phyloP scores from a whole-genome alignment of 1,140 invertebrate genomes.

The Wasmannia auropunctata region DNA sequence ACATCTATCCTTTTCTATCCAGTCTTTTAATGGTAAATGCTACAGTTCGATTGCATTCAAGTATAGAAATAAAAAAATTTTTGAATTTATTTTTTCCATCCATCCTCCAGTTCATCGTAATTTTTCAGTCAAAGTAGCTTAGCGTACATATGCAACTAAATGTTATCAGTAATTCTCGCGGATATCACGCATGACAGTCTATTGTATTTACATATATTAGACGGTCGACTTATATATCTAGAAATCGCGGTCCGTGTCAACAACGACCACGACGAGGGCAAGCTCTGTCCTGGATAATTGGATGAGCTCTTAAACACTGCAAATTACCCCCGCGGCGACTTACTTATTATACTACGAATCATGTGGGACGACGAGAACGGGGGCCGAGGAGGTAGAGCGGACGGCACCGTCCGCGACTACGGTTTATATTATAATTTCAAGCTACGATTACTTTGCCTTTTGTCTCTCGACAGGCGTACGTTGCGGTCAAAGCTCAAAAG shows the following conservation, averaged over 20 bases:
- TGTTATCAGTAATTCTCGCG: not conserved
- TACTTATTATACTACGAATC: conserved; percentile 80
- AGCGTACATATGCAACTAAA: not conserved
- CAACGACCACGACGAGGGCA: conserved; percentile 66
- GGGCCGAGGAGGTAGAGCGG: conserved; percentile 13
- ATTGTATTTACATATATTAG: conserved; percentile 13
- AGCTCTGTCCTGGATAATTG: conserved; percentile 81
- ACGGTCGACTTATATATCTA: conserved; percentile 7
- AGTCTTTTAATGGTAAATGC: not conserved
- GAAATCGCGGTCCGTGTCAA: conserved; percentile 48
- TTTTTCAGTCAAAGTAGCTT: not conserved
- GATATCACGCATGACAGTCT: not conserved
- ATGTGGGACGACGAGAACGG: conserved; percentile 71
- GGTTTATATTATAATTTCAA: conserved; percentile 83
- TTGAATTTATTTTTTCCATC: not conserved
- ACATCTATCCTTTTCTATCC: not conserved
- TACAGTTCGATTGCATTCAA: not conserved
- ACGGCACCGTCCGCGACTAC: conserved; percentile 43
- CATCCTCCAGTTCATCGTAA: not conserved
- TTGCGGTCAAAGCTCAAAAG: conserved; percentile 78
- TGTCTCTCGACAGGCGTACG: conserved; percentile 76
- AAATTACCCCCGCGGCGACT: conserved; percentile 82
- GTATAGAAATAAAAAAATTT: not conserved
- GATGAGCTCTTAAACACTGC: conserved; percentile 82
- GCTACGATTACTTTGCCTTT: conserved; percentile 83